A percentile compares a stretch with the other conserved stretches of the same genome.
Conservation (phyloP, 92 coral and sea anemone genomes). For the Paramuricea clavata region DNA sequence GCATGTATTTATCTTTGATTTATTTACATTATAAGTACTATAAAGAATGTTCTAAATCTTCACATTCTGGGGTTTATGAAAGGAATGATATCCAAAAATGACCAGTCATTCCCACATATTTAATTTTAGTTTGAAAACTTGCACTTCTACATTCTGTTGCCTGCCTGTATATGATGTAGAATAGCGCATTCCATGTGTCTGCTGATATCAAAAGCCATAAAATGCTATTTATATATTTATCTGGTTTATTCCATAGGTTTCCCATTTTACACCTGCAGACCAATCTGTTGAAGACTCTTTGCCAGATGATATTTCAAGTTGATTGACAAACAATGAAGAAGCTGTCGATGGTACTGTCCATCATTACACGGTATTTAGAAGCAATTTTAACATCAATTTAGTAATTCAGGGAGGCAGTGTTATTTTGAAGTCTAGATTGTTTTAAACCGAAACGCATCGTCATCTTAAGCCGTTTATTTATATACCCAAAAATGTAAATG, state of each 20-base stretch:
- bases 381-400: neutral
- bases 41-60: neutral
- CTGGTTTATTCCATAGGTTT: neutral
- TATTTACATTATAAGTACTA: neutral
- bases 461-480: no score
- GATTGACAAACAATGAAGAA: neutral
- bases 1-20: no score
- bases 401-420: neutral
- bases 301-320: neutral
- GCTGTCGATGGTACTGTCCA: neutral
- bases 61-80: neutral
- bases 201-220: neutral
- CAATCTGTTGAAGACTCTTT: neutral
- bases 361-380: neutral
- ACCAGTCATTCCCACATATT: neutral
- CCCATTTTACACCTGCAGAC: neutral
- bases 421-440: no score
- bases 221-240: neutral
- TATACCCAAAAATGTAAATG: no score
- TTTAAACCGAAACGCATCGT: no score
- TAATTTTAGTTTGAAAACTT: neutral
- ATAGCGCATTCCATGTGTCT: neutral
- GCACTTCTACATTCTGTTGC: no score
- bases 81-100: neutral
- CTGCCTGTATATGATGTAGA: neutral